phyloP scores from a whole-genome alignment of 2,113 vertebrate species.

The Tylochromis polylepis region DNA sequence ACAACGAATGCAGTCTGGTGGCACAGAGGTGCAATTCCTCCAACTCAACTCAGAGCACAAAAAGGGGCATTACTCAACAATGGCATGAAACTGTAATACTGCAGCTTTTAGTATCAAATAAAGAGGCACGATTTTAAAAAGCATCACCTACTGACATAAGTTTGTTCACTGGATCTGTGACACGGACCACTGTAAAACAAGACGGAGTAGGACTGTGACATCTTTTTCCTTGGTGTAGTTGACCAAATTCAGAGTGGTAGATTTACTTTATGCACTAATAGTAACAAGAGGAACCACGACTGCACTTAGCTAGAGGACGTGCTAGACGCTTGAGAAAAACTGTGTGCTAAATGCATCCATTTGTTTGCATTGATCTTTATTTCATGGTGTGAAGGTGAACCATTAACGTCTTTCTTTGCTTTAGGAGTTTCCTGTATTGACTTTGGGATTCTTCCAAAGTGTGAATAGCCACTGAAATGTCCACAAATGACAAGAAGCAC shows the following conservation, averaged over 20 bases:
- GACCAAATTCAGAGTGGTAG: neutral
- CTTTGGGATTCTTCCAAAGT: conserved; percentile 1
- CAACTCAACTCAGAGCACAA: neutral
- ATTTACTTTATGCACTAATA: neutral
- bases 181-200: neutral
- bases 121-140: neutral
- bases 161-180: neutral
- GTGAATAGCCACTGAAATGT: neutral
- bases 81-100: conserved; percentile 27
- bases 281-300: neutral
- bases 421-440: conserved; percentile 57
- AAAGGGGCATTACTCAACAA: neutral
- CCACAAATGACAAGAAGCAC: neutral
- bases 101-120: conserved; percentile 32
- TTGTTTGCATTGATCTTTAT: conserved; percentile 56
- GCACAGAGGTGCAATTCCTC: neutral
- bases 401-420: conserved; percentile 53
- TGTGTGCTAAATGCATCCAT: conserved; percentile 38
- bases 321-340: conserved; percentile 6
- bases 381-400: conserved; percentile 39
- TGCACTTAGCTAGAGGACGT: neutral
- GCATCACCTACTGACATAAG: neutral
- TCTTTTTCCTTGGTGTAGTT: neutral
- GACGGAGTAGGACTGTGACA: neutral
- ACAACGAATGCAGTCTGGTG: neutral